Conservation (phyloP, 2,888 invertebrate genomes). For the Eumacrocentrus americanus region DNA sequence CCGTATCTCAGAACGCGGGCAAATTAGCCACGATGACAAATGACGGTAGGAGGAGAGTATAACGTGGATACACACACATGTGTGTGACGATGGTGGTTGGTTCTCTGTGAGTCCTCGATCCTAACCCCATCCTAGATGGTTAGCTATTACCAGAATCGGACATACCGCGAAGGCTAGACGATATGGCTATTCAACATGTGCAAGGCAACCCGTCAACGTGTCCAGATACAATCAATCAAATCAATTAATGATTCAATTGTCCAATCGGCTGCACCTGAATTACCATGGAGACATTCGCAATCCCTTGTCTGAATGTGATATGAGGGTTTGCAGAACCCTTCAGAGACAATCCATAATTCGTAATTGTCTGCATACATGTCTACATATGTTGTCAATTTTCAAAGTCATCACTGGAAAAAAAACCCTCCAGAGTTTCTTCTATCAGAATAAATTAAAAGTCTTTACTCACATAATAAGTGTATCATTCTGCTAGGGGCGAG, state of each 20-base stretch:
- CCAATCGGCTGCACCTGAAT: constrained; percentile 35
- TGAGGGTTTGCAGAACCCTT: too few relatives aligned
- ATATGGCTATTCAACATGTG: constrained; percentile 53
- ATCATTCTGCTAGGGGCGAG: too few relatives aligned
- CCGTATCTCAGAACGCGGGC: constrained; percentile 62
- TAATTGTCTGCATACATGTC: not conserved
- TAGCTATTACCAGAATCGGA: constrained; percentile 31
- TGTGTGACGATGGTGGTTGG: constrained; percentile 38
- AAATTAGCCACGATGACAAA: constrained; percentile 62
- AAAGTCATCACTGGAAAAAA: too few relatives aligned
- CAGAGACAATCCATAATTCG: too few relatives aligned
- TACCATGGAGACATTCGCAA: not conserved
- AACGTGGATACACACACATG: constrained; percentile 38
- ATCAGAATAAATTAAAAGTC: too few relatives aligned
- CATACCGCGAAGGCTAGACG: constrained; percentile 41
- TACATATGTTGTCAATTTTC: not conserved
- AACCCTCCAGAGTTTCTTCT: too few relatives aligned
- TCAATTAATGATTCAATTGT: constrained; percentile 58
- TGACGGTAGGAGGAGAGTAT: constrained; percentile 49
- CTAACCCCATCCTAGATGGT: not conserved
- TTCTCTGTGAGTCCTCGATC: constrained; percentile 46
- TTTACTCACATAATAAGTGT: too few relatives aligned
- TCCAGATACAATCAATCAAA: constrained; percentile 57
- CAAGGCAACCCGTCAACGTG: constrained; percentile 52
- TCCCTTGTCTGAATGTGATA: too few relatives aligned